Evolutionary conservation across 2,113 vertebrate genomes (phyloP).

Genomic region (Pedionomus torquatus): DNA sequence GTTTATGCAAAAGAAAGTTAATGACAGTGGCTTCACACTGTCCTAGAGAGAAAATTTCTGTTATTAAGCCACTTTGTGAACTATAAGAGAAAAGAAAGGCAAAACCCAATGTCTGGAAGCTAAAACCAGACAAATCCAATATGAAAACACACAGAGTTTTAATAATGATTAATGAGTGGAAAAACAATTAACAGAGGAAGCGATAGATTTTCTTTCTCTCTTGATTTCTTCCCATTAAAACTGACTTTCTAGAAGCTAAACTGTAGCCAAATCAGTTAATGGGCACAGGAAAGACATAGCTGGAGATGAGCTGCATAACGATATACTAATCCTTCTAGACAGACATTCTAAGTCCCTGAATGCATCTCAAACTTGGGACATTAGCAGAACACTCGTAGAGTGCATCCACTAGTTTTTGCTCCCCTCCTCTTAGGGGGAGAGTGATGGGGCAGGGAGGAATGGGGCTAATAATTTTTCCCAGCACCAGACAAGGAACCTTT

Average conservation of each 20-base stretch:
- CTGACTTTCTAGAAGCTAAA: background rate
- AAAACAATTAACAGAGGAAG: background rate
- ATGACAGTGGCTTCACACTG: background rate
- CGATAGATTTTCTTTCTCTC: background rate
- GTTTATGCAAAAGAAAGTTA: conserved; percentile 20
- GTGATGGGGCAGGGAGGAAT: fast-evolving
- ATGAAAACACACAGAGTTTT: background rate
- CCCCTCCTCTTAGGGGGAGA: background rate
- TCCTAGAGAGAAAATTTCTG: conserved; percentile 10
- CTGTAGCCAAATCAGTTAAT: background rate
- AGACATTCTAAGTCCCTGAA: background rate
- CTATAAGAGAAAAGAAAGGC: background rate
- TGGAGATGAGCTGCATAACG: background rate
- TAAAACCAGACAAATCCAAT: conserved; percentile 23
- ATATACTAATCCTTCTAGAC: background rate
- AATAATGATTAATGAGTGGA: background rate
- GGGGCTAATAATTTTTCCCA: background rate
- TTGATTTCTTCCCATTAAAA: background rate
- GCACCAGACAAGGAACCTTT: background rate
- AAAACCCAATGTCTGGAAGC: background rate
- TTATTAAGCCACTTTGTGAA: background rate
- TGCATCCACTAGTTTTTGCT: background rate
- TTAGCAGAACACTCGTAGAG: background rate
- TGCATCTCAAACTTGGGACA: background rate
- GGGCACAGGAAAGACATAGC: background rate